Percentiles rank a stretch among this genome's conserved stretches.
phyloP scores from a whole-genome alignment of 1,140 invertebrate genomes.

The Ptiloglossa arizonensis region DNA sequence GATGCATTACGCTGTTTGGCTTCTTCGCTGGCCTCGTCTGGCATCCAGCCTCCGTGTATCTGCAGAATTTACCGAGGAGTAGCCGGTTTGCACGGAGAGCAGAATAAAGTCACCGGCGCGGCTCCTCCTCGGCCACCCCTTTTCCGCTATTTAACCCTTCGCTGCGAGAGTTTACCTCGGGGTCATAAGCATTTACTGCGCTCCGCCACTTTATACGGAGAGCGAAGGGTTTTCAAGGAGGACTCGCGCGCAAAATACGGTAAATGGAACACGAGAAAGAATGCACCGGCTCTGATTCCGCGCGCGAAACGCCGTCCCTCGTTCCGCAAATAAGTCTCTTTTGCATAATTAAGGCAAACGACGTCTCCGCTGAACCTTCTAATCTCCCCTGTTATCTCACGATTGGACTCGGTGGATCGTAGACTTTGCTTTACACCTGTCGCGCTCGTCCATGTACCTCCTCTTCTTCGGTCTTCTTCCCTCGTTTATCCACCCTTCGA shows the following conservation, averaged over 20 bases:
- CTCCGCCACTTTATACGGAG: conserved; percentile 8
- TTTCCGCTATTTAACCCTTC: conserved; percentile 62
- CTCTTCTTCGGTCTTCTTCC: no score
- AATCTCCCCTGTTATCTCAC: not conserved
- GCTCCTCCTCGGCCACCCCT: conserved; percentile 32
- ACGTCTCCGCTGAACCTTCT: not conserved
- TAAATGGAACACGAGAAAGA: conserved; percentile 26
- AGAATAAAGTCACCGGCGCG: conserved; percentile 44
- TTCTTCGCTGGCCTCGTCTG: conserved; percentile 49
- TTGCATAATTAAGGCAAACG: conserved; percentile 27
- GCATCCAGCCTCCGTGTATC: conserved; percentile 34
- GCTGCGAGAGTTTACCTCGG: conserved; percentile 30
- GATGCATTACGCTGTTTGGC: conserved; percentile 59
- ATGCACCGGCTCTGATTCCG: not conserved
- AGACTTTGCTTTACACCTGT: no score
- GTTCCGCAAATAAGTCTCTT: conserved; percentile 5
- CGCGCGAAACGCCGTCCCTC: conserved; percentile 2
- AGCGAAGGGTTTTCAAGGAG: conserved; percentile 16
- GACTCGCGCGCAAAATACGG: conserved; percentile 30
- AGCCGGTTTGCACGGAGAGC: conserved; percentile 21
- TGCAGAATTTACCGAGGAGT: conserved; percentile 52
- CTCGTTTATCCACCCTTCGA: no score
- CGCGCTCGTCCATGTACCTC: no score
- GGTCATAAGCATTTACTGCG: conserved; percentile 39
- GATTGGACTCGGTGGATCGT: not conserved